These are phyloP conservation scores for Melanotaenia trifasciata DNA, from an alignment of 2,797 vertebrate genomes.

Conservation along the genomic window DNA sequence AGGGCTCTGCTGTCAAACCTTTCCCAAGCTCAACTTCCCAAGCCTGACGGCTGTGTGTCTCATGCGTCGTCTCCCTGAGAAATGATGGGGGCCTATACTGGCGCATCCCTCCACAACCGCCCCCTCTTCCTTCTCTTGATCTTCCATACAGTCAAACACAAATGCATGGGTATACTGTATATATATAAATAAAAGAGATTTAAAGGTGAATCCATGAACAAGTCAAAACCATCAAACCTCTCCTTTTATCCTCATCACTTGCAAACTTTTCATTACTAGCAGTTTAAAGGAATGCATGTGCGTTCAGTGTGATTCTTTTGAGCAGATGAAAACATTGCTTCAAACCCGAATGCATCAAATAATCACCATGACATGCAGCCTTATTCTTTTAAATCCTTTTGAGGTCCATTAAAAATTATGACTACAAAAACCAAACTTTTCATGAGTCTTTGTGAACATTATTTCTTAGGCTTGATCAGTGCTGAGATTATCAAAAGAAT, in stretches of 20 bases:
- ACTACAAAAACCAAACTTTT: neutral
- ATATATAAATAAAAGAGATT: neutral
- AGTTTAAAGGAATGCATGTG: neutral
- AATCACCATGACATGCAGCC: neutral
- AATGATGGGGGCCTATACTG: slow-evolving; percentile 54
- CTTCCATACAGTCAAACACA: slow-evolving; percentile 33
- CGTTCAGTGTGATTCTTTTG: slow-evolving; percentile 2
- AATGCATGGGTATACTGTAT: neutral
- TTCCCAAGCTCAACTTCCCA: slow-evolving; percentile 63
- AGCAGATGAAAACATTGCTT: slow-evolving; percentile 3
- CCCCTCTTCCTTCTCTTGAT: slow-evolving; percentile 44
- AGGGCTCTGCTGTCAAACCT: slow-evolving; percentile 73
- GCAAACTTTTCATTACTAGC: slow-evolving; percentile 5
- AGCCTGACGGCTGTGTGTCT: slow-evolving; percentile 68
- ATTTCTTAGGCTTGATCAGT: neutral
- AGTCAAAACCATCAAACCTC: slow-evolving; percentile 11
- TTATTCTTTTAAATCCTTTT: neutral
- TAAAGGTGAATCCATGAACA: slow-evolving; percentile 19
- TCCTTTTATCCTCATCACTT: slow-evolving; percentile 7
- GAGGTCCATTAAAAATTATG: neutral
- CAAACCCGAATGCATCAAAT: neutral
- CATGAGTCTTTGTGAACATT: neutral
- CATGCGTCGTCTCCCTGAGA: slow-evolving; percentile 52
- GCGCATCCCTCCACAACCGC: slow-evolving; percentile 41
- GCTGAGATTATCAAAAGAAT: neutral